Conservation (phyloP, 2,113 vertebrate genomes). For the Dendropsophus ebraccatus region DNA sequence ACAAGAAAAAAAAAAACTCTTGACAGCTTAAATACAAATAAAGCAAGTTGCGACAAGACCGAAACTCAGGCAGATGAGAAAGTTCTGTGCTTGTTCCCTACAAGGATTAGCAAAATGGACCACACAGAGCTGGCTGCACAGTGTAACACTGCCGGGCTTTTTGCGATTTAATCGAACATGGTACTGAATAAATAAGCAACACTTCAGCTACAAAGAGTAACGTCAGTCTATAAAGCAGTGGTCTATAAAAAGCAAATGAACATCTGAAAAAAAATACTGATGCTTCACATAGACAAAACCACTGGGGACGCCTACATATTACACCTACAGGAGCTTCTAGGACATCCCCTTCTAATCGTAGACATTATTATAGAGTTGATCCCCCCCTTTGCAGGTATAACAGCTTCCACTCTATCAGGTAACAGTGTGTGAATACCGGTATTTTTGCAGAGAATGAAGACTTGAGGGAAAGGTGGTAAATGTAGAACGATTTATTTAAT, state of each 20-base stretch:
- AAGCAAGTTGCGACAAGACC: slow-evolving; percentile 29
- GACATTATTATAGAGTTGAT: too few species aligned
- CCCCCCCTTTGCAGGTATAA: too few species aligned
- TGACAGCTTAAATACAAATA: not conserved
- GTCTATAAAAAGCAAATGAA: not conserved
- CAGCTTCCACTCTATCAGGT: too few species aligned
- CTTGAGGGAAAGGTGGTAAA: too few species aligned
- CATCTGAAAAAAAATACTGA: too few species aligned
- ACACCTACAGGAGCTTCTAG: too few species aligned
- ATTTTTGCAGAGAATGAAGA: too few species aligned
- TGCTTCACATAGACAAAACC: not conserved
- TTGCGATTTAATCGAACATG: not conserved
- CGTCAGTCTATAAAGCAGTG: not conserved
- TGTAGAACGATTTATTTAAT: too few species aligned
- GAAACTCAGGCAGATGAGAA: not conserved
- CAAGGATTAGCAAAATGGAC: slow-evolving; percentile 25
- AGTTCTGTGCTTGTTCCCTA: slow-evolving; percentile 23
- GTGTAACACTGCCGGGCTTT: not conserved
- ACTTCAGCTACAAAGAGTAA: not conserved
- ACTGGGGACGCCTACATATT: too few species aligned
- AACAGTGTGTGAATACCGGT: too few species aligned
- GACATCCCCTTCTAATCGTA: too few species aligned
- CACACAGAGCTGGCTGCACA: slow-evolving; percentile 42
- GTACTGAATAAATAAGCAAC: not conserved
- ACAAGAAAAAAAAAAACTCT: slow-evolving; percentile 19